These are phyloP conservation scores for Smittia sp. DNA, from an alignment of 2,888 invertebrate genomes.

Conservation along the genomic window DNA sequence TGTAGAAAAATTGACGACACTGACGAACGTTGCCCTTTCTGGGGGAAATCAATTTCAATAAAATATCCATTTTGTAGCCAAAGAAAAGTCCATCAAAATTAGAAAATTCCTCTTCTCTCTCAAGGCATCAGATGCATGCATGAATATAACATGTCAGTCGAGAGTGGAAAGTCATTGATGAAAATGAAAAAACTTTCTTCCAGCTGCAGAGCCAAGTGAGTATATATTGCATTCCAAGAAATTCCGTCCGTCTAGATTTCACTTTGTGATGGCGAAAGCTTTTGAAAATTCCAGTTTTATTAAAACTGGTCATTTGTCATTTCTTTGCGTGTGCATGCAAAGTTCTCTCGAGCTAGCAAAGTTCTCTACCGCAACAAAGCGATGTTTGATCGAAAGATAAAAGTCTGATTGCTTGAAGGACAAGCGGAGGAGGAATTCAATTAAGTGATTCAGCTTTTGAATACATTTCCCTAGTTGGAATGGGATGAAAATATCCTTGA, in stretches of 20 bases:
- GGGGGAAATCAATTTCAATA: conserved; percentile 34
- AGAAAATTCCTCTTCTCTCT: background rate
- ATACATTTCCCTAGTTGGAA: conserved; percentile 14
- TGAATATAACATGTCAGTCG: background rate
- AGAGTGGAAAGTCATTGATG: too few relatives aligned
- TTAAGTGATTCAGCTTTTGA: conserved; percentile 40
- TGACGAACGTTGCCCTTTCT: background rate
- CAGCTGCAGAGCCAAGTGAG: background rate
- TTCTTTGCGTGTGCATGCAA: background rate
- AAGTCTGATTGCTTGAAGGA: background rate
- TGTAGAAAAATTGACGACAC: background rate
- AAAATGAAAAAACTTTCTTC: background rate
- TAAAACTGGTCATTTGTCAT: conserved; percentile 29
- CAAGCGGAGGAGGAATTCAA: conserved; percentile 29
- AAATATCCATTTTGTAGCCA: conserved; percentile 35
- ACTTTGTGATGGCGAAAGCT: too few relatives aligned
- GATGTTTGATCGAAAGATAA: conserved; percentile 17
- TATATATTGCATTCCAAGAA: background rate
- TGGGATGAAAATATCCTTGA: background rate
- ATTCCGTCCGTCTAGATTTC: too few relatives aligned
- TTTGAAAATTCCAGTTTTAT: background rate
- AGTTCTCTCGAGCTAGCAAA: background rate
- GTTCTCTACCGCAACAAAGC: background rate
- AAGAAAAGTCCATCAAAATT: conserved; percentile 20
- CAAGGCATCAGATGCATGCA: background rate